A percentile compares a stretch with the other conserved stretches of the same genome.
These are phyloP conservation scores for Mobula birostris DNA, from an alignment of 2,113 vertebrate species.

Conservation along the genomic window DNA sequence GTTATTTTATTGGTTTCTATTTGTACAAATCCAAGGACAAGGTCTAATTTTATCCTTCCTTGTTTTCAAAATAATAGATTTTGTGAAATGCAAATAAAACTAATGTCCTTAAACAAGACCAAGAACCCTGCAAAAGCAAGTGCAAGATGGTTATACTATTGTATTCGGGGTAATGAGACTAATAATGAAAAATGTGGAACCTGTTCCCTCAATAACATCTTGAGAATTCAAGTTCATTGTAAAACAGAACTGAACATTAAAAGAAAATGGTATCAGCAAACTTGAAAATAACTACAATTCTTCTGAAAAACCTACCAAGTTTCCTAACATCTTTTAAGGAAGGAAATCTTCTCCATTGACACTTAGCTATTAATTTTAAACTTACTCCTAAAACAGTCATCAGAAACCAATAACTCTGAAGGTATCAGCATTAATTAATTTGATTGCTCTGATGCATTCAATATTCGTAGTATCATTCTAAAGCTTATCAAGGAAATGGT, in stretches of 20 bases:
- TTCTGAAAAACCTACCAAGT: neutral
- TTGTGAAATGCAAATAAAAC: neutral
- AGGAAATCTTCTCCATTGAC: neutral
- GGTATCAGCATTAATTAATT: neutral
- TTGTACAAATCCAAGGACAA: neutral
- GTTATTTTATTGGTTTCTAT: neutral
- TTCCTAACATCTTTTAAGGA: neutral
- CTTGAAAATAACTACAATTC: neutral
- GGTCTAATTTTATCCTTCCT: neutral
- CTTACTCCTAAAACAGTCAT: neutral
- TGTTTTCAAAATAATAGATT: neutral
- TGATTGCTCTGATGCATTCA: neutral
- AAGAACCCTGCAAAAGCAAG: neutral
- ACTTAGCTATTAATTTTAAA: neutral
- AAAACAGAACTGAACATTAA: neutral
- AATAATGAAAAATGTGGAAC: neutral
- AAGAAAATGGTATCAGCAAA: neutral
- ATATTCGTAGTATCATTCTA: neutral
- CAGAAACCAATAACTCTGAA: neutral
- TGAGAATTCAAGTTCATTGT: neutral
- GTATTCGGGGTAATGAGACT: no score
- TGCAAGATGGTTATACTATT: neutral
- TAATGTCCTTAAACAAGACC: neutral
- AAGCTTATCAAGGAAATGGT: neutral
- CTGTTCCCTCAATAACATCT: neutral